Evolutionary conservation across 2,797 vertebrate species (phyloP).

Genomic region (Hemitrygon akajei): DNA sequence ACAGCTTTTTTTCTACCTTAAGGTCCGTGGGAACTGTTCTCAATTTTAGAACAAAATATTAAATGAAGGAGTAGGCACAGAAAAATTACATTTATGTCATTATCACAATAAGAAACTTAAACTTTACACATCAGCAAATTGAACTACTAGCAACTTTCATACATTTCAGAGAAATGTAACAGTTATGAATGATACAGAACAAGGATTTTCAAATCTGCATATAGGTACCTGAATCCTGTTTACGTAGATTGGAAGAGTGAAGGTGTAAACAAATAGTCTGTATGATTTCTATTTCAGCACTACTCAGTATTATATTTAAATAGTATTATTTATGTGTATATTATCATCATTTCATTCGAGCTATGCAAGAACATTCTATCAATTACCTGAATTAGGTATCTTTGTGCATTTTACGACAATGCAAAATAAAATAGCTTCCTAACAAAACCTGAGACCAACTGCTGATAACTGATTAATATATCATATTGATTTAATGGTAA

Average conservation of each 20-base stretch:
- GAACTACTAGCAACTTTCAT: not conserved
- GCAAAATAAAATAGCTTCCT: constrained; percentile 29
- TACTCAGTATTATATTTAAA: constrained; percentile 5
- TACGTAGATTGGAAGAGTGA: not conserved
- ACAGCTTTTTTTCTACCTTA: no score
- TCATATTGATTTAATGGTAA: not conserved
- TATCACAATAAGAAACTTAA: constrained; percentile 8
- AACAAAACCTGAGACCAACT: not conserved
- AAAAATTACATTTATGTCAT: constrained; percentile 23
- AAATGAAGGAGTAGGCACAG: not conserved
- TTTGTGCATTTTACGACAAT: not conserved
- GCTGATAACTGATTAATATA: not conserved
- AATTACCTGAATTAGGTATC: not conserved
- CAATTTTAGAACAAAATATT: not conserved
- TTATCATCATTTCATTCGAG: not conserved
- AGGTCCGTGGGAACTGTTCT: no score
- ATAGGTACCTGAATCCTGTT: not conserved
- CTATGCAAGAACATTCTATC: constrained; percentile 4
- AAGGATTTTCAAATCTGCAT: not conserved
- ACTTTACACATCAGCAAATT: not conserved
- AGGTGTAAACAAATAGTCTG: not conserved
- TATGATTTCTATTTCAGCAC: not conserved
- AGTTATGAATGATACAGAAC: not conserved
- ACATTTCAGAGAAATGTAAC: not conserved
- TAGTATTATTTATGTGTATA: not conserved